phyloP scores from a whole-genome alignment of 1,140 invertebrate genomes.

The Saccostrea glomerata region DNA sequence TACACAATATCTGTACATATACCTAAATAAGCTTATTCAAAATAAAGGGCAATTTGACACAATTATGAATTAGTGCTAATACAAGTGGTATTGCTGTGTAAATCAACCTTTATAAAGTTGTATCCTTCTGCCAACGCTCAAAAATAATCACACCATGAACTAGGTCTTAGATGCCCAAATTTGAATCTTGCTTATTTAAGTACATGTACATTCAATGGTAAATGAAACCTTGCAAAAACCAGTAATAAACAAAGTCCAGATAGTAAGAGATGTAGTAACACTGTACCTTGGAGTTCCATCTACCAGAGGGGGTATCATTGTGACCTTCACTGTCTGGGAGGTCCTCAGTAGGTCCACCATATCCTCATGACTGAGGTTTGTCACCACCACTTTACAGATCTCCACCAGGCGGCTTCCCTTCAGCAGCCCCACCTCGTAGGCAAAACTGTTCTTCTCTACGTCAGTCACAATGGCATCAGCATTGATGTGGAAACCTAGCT shows the following conservation, averaged over 20 bases:
- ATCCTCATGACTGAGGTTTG: slow-evolving; percentile 93
- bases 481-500: slow-evolving; percentile 97
- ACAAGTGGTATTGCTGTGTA: no score
- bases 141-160: no score
- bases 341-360: slow-evolving; percentile 96
- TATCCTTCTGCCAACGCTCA: no score
- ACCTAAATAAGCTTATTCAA: no score
- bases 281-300: slow-evolving; percentile 84
- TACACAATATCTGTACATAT: background rate
- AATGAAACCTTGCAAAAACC: no score
- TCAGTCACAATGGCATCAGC: slow-evolving; percentile 96
- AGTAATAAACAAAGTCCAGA: no score
- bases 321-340: slow-evolving; percentile 90
- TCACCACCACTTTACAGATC: slow-evolving; percentile 88
- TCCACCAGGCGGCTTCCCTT: slow-evolving; percentile 95
- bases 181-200: no score
- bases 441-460: slow-evolving; percentile 92
- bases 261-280: background rate
- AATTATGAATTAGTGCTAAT: no score
- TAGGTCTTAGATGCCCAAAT: no score
- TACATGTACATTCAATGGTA: no score
- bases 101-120: no score
- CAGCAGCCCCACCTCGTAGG: slow-evolving; percentile 92
- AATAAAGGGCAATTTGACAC: no score
- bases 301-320: slow-evolving; percentile 88